Base-by-base conservation (phyloP, 2,113 vertebrate genomes). In the Abramis brama region DNA sequence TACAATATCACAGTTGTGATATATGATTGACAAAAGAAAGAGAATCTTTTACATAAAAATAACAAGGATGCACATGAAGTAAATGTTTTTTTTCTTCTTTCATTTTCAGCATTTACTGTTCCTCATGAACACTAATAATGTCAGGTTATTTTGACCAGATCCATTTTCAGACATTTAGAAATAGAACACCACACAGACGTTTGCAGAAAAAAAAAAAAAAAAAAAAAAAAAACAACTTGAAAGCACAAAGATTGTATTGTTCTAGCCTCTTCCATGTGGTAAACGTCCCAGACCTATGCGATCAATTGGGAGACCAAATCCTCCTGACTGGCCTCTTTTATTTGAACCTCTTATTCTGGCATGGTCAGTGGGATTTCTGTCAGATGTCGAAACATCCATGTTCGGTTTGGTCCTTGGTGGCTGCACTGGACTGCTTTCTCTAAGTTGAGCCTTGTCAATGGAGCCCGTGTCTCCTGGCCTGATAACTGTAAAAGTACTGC, bases 271-370 rank as follows among this genome's bases (percentile, higher is more conserved):
- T 64, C 81, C 68, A 19, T 55, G 45, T 5, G 82, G 60, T 55
- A 86, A 82, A 7, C 62, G 82, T 73, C 85, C 85, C 19, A 89
- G 59, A n/a, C 57, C 21, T 60, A 60, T 89, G 33, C 82, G 88
- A 71, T 89, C 78, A 36, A 89, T 10, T 27, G 85, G 77, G 60
- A 84, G 82, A 8, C 71, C 85, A 43, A 89, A 89, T 52, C 6
- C 7, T 52, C 78, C 82, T 12, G 71, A 60, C 30, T 62, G 62
- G 78, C 33, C 7, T 6, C 78, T 84, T 8, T 25, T 79, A 52
- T 85, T 55, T 55, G 81, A 62, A 77, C 43, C 33, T 76, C 39
- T 82, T 36, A 47, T 84, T 79, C 70, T 86, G 57, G 13, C 25
- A 45, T 23, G 52, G 55, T 83, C 75, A 23, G 75, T 73, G 17